Percentiles rank a stretch among this genome's conserved stretches.
phyloP scores from a whole-genome alignment of 2,797 vertebrate genomes.

The Galaxias olidus region DNA sequence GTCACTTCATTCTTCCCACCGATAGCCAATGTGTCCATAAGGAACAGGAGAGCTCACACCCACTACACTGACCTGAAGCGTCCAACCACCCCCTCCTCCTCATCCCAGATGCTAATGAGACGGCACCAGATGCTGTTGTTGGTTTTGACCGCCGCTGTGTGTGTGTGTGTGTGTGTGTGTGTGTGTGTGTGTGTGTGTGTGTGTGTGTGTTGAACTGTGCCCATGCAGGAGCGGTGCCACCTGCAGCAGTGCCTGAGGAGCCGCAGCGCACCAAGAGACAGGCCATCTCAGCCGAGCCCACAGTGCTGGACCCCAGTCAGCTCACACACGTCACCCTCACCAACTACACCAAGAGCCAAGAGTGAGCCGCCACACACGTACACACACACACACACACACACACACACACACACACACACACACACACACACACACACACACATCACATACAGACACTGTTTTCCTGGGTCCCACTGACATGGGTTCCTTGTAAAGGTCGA shows the following conservation, averaged over 20 bases:
- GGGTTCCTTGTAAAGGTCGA: slow-evolving; percentile 55
- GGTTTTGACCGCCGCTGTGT: no score
- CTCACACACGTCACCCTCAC: slow-evolving; percentile 68
- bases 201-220: no score
- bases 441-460: slow-evolving; percentile 1
- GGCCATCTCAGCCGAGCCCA: slow-evolving; percentile 77
- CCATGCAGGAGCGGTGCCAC: slow-evolving; percentile 7
- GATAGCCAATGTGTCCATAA: no score
- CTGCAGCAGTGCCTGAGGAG: slow-evolving; percentile 44
- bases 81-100: no score
- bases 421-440: not conserved
- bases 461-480: not conserved
- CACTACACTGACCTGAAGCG: no score
- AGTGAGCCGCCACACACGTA: slow-evolving; percentile 49
- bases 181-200: no score
- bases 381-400: slow-evolving; percentile 4
- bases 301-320: slow-evolving; percentile 63
- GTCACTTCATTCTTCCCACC: no score
- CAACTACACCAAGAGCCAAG: slow-evolving; percentile 71
- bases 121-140: no score
- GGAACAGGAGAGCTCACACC: no score
- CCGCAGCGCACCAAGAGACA: slow-evolving; percentile 74
- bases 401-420: slow-evolving; percentile 1
- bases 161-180: no score
- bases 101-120: no score